A percentile compares a stretch with the other conserved stretches of the same genome.
These are phyloP conservation scores for Drosophila fuyamai DNA, from an alignment of 1,140 invertebrate species.

Conservation along the genomic window DNA sequence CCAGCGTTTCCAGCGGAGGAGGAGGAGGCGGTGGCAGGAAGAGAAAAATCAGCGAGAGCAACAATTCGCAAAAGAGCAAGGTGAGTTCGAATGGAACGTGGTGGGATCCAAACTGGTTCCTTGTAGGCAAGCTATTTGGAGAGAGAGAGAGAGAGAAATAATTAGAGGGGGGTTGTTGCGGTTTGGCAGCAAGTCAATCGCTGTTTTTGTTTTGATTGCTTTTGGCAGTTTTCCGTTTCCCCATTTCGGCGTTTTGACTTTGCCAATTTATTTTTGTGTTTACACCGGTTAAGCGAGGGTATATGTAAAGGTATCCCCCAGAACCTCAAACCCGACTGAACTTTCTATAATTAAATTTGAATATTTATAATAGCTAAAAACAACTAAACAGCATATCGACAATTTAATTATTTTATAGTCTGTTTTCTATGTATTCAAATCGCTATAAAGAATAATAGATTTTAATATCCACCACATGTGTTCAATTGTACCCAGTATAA, in stretches of 20 bases:
- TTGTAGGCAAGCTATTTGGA: neutral
- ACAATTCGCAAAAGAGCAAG: conserved; percentile 82
- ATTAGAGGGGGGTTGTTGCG: conserved; percentile 1
- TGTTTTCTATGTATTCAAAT: too few relatives aligned
- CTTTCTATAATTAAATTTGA: too few relatives aligned
- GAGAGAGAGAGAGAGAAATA: neutral
- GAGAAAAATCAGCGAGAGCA: conserved; percentile 85
- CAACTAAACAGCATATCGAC: too few relatives aligned
- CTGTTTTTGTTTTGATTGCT: conserved; percentile 78
- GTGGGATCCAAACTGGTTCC: neutral
- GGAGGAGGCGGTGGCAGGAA: conserved; percentile 78
- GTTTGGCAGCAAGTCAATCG: conserved; percentile 64
- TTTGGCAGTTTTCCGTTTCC: conserved; percentile 54
- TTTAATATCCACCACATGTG: too few relatives aligned
- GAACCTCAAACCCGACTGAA: too few relatives aligned
- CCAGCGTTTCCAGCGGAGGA: conserved; percentile 62
- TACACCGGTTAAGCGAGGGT: conserved; percentile 4
- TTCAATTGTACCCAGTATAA: too few relatives aligned
- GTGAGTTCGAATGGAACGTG: conserved; percentile 47
- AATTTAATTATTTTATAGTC: too few relatives aligned
- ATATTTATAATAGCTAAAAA: too few relatives aligned
- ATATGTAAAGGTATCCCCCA: neutral
- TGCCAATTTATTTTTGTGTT: conserved; percentile 33
- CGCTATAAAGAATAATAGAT: too few relatives aligned
- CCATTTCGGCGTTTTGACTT: conserved; percentile 44